A percentile compares a stretch with the other conserved stretches of the same genome.
Conservation (phyloP, 1,140 invertebrate genomes). For the Drusus annulatus region DNA sequence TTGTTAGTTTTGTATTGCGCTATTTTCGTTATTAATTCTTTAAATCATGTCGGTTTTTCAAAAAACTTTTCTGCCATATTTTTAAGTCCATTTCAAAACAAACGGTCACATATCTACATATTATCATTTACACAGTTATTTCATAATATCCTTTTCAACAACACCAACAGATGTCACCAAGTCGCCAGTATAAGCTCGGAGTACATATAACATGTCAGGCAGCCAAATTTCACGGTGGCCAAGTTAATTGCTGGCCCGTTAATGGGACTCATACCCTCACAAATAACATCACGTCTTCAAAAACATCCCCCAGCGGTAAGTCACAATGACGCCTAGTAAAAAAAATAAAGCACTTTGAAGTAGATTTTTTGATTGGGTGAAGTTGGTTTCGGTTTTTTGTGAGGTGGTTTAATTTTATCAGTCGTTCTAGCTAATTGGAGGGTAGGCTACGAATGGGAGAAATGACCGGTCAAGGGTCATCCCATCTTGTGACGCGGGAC, state of each 20-base stretch:
- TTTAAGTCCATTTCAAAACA: no score
- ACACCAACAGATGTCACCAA: slow-evolving; percentile 37
- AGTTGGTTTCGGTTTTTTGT: not conserved
- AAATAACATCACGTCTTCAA: slow-evolving; percentile 3
- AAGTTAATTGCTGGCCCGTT: slow-evolving; percentile 45
- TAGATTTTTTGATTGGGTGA: not conserved
- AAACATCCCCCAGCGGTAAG: not conserved
- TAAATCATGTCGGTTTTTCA: no score
- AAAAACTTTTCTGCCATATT: no score
- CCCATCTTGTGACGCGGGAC: slow-evolving; percentile 36
- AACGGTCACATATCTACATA: no score
- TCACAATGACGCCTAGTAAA: no score
- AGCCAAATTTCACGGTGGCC: slow-evolving; percentile 48
- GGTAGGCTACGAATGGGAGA: not conserved
- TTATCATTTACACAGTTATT: no score
- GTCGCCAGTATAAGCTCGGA: slow-evolving; percentile 27
- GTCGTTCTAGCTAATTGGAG: not conserved
- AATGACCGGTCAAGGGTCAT: slow-evolving; percentile 36
- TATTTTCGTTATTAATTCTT: no score
- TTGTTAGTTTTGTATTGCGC: no score
- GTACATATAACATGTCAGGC: slow-evolving; percentile 36
- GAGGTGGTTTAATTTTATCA: not conserved
- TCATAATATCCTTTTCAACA: slow-evolving; percentile 26
- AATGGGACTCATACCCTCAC: slow-evolving; percentile 8
- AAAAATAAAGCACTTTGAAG: no score